phyloP scores from a whole-genome alignment of 2,888 invertebrate species.

The Drosophila helvetica region DNA sequence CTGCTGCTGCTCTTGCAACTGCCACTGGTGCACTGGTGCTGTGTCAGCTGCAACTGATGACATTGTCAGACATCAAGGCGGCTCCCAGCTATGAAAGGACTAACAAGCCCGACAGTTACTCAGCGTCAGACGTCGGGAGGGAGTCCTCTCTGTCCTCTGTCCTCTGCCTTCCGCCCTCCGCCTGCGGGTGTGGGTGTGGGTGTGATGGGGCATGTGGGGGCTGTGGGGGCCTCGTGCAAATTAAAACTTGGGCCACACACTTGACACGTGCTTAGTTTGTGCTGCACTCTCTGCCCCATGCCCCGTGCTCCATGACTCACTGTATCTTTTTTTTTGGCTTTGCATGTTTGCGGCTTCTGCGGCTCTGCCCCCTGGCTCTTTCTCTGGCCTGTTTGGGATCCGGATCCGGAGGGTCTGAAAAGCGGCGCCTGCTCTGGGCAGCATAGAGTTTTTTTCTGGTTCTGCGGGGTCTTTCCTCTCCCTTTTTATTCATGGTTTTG shows the following conservation, averaged over 20 bases:
- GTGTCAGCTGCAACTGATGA: slow-evolving; percentile 80
- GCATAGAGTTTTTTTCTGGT: slow-evolving; percentile 24
- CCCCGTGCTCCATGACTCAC: background rate
- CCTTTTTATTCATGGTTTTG: slow-evolving; percentile 33
- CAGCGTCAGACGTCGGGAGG: slow-evolving; percentile 67
- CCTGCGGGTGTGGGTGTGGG: too few species aligned
- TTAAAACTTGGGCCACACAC: slow-evolving; percentile 79
- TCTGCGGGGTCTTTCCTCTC: slow-evolving; percentile 10
- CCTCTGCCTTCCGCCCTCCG: too few species aligned
- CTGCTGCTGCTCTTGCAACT: slow-evolving; percentile 21
- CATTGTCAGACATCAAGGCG: slow-evolving; percentile 75
- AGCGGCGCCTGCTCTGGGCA: slow-evolving; percentile 29
- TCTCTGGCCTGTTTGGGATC: background rate
- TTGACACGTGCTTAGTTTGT: slow-evolving; percentile 76
- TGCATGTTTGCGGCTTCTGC: slow-evolving; percentile 46
- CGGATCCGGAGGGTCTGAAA: background rate
- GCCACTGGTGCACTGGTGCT: slow-evolving; percentile 59
- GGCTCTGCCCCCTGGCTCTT: slow-evolving; percentile 10
- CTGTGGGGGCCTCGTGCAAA: slow-evolving; percentile 55
- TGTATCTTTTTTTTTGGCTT: slow-evolving; percentile 18
- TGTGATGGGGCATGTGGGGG: slow-evolving; percentile 5
- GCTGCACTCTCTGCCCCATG: slow-evolving; percentile 26
- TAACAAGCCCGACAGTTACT: slow-evolving; percentile 77
- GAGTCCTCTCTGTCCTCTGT: slow-evolving; percentile 1
- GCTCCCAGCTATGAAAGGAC: slow-evolving; percentile 62